These are phyloP conservation scores for Heliconius cydno DNA, from an alignment of 2,888 invertebrate genomes.

Conservation along the genomic window DNA sequence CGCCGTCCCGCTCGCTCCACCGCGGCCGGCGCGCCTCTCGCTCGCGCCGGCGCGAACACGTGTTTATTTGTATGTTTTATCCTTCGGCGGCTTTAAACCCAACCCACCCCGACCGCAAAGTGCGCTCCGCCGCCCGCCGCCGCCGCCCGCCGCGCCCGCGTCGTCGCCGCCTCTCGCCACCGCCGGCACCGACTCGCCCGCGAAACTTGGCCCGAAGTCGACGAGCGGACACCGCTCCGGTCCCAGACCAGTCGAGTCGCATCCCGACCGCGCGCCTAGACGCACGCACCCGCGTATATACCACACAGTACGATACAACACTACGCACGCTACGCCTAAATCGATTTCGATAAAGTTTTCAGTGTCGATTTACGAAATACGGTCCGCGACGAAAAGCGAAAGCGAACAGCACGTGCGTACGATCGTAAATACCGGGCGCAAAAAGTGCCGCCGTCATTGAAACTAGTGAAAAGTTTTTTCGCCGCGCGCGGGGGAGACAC, in stretches of 20 bases:
- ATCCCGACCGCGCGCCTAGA: conserved; percentile 51
- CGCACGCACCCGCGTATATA: conserved; percentile 52
- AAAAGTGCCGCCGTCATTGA: conserved; percentile 81
- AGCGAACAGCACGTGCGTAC: conserved; percentile 73
- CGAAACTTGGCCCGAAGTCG: conserved; percentile 83
- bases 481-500: conserved; percentile 77
- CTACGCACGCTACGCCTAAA: conserved; percentile 36
- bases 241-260: conserved; percentile 53
- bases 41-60: conserved; percentile 86
- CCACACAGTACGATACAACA: conserved; percentile 33
- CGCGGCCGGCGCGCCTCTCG: conserved; percentile 72
- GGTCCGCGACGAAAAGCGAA: conserved; percentile 52
- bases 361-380: conserved; percentile 22
- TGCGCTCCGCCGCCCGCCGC: conserved; percentile 83
- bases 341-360: conserved; percentile 44
- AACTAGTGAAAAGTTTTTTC: conserved; percentile 83
- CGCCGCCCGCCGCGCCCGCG: conserved; percentile 82
- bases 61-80: conserved; percentile 85
- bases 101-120: conserved; percentile 87
- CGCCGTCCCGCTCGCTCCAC: conserved; percentile 75
- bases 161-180: conserved; percentile 78
- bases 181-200: conserved; percentile 77
- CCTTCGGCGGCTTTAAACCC: conserved; percentile 87
- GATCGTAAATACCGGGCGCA: conserved; percentile 78
- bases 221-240: conserved; percentile 70